Conservation (phyloP, 2,888 invertebrate species). For the Altica lythri region DNA sequence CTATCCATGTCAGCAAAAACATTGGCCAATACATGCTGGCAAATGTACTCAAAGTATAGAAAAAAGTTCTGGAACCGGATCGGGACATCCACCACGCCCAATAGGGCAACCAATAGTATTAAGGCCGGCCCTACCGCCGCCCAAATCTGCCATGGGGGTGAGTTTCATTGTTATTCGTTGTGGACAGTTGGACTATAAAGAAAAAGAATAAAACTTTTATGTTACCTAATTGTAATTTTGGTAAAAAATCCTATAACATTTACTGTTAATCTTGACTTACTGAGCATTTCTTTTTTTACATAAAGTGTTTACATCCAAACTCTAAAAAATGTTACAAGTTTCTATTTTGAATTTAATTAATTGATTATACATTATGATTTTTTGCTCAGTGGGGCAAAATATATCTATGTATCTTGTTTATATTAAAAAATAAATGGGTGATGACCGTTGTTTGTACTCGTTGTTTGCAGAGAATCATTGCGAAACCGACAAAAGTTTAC, state of each 20-base stretch:
- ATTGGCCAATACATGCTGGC: conserved; percentile 79
- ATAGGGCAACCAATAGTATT: conserved; percentile 42
- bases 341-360: too few relatives aligned
- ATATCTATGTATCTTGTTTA: background rate
- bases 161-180: conserved; percentile 38
- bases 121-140: conserved; percentile 39
- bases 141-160: conserved; percentile 43
- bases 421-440: conserved; percentile 6
- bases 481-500: conserved; percentile 49
- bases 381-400: background rate
- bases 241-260: too few relatives aligned
- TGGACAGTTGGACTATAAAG: background rate
- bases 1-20: conserved; percentile 83
- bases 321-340: too few relatives aligned
- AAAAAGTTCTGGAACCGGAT: conserved; percentile 27
- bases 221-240: too few relatives aligned
- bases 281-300: too few relatives aligned
- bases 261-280: too few relatives aligned
- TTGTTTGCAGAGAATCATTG: conserved; percentile 48
- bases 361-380: too few relatives aligned
- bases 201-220: background rate
- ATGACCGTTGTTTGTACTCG: too few relatives aligned
- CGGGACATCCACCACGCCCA: conserved; percentile 30
- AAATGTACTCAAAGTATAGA: conserved; percentile 61
- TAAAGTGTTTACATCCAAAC: too few relatives aligned